Base-by-base conservation (phyloP, 2,797 vertebrate species). In the Tympanoctomys barrerae region DNA sequence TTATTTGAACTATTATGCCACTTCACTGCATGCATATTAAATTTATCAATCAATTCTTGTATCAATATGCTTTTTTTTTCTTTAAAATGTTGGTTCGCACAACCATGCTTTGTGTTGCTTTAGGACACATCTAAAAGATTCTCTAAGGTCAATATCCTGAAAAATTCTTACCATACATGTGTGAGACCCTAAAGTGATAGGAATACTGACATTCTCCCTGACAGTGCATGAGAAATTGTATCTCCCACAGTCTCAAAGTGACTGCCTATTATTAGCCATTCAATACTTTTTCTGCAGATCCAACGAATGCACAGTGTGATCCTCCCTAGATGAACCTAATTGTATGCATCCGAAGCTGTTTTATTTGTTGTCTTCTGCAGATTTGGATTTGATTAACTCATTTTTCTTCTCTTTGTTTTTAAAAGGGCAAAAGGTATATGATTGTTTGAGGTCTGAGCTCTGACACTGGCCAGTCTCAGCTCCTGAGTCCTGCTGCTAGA, bases 371-470 rank as follows among this genome's bases (percentile, higher is more conserved):
- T 59, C 22, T 24, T 62, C 68, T 91, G 14, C 2, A 84, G 81
- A 85, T 82, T 57, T 81, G n/a, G 4, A 62, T 7, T 78, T 75
- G 59, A n/a, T 88, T 77, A 70, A 88, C 18, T 22, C 18, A 39
- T 68, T 82, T 95, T 81, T 49, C 73, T 61, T 83, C 81, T 96
- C 12, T 66, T 24, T 73, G n/a, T 62, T 64, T 94, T 95, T 85
- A 73, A 95, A 87, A 75, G 49, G n/a, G 19, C 14, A 14, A 5
- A 75, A 12, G 28, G 21, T 36, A 91, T 90, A 75, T 52, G 46
- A 75, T 70, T 90, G 36, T 70, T 81, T 61, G 24, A 70, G 3
- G 5, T 71, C 42, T 68, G 21, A 73, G 31, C 13, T 89, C 84
- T 79, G 57, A 87, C 19, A 75, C 7, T 68, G 22, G 26, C 31